Percentiles rank a stretch among this genome's conserved stretches.
Evolutionary conservation across 2,113 vertebrate genomes (phyloP).

Genomic region (Macroglossus sobrinus): DNA sequence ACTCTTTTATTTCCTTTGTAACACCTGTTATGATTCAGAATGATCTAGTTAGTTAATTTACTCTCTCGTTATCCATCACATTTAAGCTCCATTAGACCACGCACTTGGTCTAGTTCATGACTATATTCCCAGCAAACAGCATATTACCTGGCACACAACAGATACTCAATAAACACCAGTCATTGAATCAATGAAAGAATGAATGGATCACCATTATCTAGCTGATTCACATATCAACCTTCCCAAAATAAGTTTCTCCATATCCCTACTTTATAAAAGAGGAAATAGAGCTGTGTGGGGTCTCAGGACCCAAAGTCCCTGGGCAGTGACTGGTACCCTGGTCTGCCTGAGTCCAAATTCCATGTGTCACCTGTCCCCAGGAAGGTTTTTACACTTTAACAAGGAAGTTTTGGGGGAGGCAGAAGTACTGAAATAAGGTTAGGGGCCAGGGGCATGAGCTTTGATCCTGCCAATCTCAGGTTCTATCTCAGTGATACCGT

Average conservation of each 20-base stretch:
- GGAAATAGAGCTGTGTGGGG: background rate
- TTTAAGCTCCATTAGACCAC: background rate
- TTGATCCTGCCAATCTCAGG: background rate
- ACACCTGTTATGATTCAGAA: background rate
- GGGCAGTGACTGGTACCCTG: background rate
- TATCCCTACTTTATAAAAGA: background rate
- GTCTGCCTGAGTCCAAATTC: background rate
- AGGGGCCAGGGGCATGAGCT: background rate
- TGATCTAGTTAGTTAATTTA: background rate
- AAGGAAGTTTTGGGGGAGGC: background rate
- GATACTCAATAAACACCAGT: background rate
- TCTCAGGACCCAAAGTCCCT: background rate
- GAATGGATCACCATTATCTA: background rate
- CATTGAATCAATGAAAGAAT: background rate
- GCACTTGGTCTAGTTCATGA: background rate
- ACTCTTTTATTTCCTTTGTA: background rate
- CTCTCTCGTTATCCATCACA: background rate
- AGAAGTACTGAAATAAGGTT: background rate
- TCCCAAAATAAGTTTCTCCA: background rate
- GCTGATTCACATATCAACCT: background rate
- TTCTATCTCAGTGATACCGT: rapidly evolving
- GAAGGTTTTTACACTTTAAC: background rate
- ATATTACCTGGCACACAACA: background rate
- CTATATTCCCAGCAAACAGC: background rate
- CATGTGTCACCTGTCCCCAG: background rate